These are phyloP conservation scores for Hermaeophaga mercurialis DNA, from an alignment of 2,888 invertebrate genomes.

Conservation along the genomic window DNA sequence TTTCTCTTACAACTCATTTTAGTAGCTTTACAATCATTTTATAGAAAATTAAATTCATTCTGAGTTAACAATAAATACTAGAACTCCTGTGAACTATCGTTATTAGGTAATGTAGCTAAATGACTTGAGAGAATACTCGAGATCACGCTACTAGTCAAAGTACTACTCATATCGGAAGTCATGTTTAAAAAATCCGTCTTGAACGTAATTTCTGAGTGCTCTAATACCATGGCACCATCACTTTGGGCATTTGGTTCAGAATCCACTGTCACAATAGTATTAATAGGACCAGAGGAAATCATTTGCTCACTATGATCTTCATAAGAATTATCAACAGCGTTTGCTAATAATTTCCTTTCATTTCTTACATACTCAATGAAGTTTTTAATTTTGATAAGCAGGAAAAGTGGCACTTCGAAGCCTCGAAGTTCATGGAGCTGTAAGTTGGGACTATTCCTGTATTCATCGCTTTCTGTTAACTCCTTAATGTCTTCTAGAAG, in stretches of 20 bases:
- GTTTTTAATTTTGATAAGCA: constrained; percentile 73
- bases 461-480: constrained; percentile 74
- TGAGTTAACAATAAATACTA: constrained; percentile 7
- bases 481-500: constrained; percentile 79
- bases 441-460: constrained; percentile 67
- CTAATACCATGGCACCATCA: constrained; percentile 52
- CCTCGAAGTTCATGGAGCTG: constrained; percentile 73
- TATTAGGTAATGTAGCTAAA: constrained; percentile 41
- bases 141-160: constrained; percentile 55
- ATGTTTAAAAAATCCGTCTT: constrained; percentile 52
- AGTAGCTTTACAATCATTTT: no score
- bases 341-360: constrained; percentile 49
- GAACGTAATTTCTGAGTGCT: constrained; percentile 35
- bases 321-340: constrained; percentile 49
- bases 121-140: constrained; percentile 54
- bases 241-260: constrained; percentile 54
- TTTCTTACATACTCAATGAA: constrained; percentile 63
- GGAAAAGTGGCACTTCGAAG: constrained; percentile 76
- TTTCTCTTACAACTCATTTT: no score
- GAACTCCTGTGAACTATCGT: constrained; percentile 54
- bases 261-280: constrained; percentile 48
- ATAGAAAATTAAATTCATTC: neutral
- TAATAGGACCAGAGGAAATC: constrained; percentile 54
- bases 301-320: constrained; percentile 52
- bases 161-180: constrained; percentile 55